Base-by-base conservation (phyloP, 2,888 invertebrate species). In the Apodemia duryi region DNA sequence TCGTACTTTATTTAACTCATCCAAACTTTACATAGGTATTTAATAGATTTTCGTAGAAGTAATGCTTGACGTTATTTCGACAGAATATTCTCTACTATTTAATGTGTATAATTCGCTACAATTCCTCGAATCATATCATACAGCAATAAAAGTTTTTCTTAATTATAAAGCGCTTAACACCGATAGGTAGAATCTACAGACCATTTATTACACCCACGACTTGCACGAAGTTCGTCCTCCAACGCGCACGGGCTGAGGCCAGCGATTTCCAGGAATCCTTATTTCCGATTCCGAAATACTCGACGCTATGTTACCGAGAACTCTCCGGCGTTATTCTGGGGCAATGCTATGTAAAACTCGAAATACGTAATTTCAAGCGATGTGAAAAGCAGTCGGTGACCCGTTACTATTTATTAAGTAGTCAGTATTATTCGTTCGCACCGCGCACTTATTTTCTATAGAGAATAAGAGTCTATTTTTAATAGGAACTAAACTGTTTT, bases 271-370 rank as follows among this genome's bases (percentile, higher is more conserved):
- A 76, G 80, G 90, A 90, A 90, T 84, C 84, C 82, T 84, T 85
- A 85, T 89, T 88, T 90, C 90, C 89, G 90, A 90, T 88, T 88
- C 88, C 88, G 86, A 90, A 90, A 88, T 85, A 88, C 86, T 77
- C 83, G 80, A 76, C 79, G 81, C 82, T 73, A 76, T 83, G 78
- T 79, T 90, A 90, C 90, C 81, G 81, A 85, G 89, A 90, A 89
- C 83, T 86, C 82, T 83, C 81, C 76, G 76, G 83, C 79, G 85
- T 86, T 88, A 88, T 89, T 88, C 87, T 85, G 88, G 86, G 87
- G 84, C 86, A 84, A 81, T 83, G 86, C 81, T 81, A 84, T 77
- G 86, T 88, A 80, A 84, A 84, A 86, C 84, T 76, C 86, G 83
- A 86, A 85, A 83, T 87, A 85, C 85, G 86, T 85, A 79, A 83